Percentiles rank a stretch among this genome's conserved stretches.
phyloP scores from a whole-genome alignment of 1,140 invertebrate species.

The Holcopasites calliopsidis region DNA sequence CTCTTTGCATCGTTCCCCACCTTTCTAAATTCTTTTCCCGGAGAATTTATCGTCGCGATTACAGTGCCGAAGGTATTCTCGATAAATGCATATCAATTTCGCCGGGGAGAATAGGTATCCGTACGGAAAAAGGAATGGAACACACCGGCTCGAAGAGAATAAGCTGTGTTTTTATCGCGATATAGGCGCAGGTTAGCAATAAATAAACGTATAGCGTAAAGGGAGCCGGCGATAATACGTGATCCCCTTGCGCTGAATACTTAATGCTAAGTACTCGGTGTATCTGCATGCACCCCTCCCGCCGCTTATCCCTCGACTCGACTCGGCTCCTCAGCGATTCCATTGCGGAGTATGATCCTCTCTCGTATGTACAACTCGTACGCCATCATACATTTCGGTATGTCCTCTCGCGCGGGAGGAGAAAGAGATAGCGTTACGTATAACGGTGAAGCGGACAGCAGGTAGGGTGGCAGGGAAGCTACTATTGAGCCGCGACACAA shows the following conservation, averaged over 20 bases:
- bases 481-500: constrained; percentile 79
- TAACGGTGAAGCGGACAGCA: constrained; percentile 67
- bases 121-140: not conserved
- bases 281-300: constrained; percentile 70
- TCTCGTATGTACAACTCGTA: constrained; percentile 35
- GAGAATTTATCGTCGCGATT: too few relatives aligned
- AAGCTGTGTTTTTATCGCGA: constrained; percentile 47
- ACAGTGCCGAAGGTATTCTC: not conserved
- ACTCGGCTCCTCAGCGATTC: constrained; percentile 13
- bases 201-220: constrained; percentile 74
- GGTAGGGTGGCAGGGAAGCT: constrained; percentile 57
- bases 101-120: not conserved
- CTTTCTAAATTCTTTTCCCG: not conserved
- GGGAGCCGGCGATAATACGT: constrained; percentile 78
- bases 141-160: constrained; percentile 4
- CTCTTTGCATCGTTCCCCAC: not conserved
- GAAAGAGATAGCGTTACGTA: constrained; percentile 10
- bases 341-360: constrained; percentile 7
- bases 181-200: constrained; percentile 68
- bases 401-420: constrained; percentile 24
- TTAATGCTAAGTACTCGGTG: constrained; percentile 78
- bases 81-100: not conserved
- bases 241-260: constrained; percentile 79
- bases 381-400: constrained; percentile 37
- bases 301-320: constrained; percentile 3